Evolutionary conservation across 2,797 vertebrate species (phyloP).

Genomic region (Microchirus variegatus): DNA sequence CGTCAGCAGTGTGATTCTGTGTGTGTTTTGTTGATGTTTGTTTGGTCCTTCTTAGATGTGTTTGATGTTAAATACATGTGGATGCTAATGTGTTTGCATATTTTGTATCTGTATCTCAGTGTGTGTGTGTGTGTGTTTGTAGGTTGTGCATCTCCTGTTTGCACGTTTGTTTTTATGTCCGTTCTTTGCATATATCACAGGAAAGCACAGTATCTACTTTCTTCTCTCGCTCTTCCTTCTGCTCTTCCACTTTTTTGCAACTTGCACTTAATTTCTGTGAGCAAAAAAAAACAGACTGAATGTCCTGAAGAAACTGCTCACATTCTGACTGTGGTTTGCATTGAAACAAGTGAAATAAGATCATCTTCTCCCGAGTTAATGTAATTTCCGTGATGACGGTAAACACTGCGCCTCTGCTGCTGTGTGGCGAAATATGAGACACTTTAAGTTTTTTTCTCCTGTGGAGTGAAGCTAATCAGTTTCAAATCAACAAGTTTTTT

Average conservation of each 20-base stretch:
- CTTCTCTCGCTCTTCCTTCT: background rate
- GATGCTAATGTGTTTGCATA: background rate
- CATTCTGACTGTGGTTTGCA: background rate
- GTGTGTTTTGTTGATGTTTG: slow-evolving; percentile 19
- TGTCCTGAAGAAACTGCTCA: background rate
- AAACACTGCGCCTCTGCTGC: background rate
- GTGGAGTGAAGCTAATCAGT: background rate
- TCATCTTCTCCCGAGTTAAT: background rate
- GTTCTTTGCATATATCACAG: background rate
- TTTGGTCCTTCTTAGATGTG: slow-evolving; percentile 5
- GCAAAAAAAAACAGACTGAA: too few species aligned
- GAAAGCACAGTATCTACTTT: background rate
- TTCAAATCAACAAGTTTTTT: slow-evolving; percentile 34
- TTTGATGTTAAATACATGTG: background rate
- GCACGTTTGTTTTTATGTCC: background rate
- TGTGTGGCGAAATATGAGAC: background rate
- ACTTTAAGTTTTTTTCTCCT: background rate
- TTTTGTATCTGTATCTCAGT: too few species aligned
- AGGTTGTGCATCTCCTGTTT: too few species aligned
- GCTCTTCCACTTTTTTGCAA: background rate
- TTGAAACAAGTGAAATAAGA: background rate
- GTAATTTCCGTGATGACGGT: background rate
- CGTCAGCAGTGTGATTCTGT: background rate
- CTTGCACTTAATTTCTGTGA: background rate
- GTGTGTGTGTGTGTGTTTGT: too few species aligned